Conservation (phyloP, 1,140 invertebrate genomes). For the Periplaneta americana region DNA sequence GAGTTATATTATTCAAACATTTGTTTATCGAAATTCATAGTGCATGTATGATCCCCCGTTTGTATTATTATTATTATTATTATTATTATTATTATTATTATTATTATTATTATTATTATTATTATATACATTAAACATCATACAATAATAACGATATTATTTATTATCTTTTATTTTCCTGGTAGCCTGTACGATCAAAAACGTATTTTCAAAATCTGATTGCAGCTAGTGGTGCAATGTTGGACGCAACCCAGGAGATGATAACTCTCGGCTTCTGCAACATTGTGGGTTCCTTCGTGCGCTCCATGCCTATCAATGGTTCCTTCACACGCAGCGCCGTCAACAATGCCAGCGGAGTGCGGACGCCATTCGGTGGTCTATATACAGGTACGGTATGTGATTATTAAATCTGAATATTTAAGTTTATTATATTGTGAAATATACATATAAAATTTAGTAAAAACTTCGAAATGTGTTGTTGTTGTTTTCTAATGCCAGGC, state of each 20-base stretch:
- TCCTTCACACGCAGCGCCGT: slow-evolving; percentile 47
- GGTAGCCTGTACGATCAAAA: no score
- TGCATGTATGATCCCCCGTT: no score
- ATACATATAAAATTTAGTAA: not conserved
- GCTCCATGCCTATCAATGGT: slow-evolving; percentile 47
- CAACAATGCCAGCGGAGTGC: slow-evolving; percentile 51
- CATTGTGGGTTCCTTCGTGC: slow-evolving; percentile 48
- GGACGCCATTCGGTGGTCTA: slow-evolving; percentile 47
- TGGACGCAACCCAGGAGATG: slow-evolving; percentile 38
- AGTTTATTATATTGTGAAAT: not conserved
- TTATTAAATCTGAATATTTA: not conserved
- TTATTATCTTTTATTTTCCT: no score
- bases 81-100: no score
- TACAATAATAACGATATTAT: no score
- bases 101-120: no score
- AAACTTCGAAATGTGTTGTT: no score
- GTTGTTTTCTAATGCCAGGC: no score
- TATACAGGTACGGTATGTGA: slow-evolving; percentile 24
- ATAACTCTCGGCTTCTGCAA: slow-evolving; percentile 42
- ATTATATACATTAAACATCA: no score
- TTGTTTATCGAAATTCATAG: not conserved
- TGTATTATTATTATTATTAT: no score
- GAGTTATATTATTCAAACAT: not conserved
- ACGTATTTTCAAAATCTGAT: no score
- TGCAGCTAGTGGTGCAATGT: slow-evolving; percentile 19